A percentile compares a stretch with the other conserved stretches of the same genome.
phyloP scores from a whole-genome alignment of 2,113 vertebrate genomes.

The Bubalus kerabau region DNA sequence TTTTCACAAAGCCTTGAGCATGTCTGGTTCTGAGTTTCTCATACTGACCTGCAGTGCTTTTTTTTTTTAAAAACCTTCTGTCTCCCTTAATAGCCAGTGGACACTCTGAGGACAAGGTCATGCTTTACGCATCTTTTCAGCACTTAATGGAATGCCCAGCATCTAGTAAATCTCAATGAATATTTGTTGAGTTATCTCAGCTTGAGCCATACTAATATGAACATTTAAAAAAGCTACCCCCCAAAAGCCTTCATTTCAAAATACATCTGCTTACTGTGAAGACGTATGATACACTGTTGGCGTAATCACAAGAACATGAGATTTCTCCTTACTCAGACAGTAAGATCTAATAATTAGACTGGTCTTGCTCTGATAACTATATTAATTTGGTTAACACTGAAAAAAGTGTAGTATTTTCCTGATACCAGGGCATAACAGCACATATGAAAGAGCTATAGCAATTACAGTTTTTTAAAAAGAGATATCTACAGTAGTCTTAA shows the following conservation, averaged over 20 bases:
- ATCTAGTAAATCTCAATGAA: background rate
- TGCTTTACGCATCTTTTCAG: background rate
- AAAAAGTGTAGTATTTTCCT: background rate
- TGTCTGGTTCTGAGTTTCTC: background rate
- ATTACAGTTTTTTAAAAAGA: background rate
- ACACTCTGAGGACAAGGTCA: background rate
- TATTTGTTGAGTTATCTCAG: background rate
- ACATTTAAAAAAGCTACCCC: background rate
- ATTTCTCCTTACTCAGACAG: background rate
- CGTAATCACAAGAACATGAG: background rate
- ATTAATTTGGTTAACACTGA: background rate
- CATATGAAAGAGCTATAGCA: background rate
- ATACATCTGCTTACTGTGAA: background rate
- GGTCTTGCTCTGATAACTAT: background rate
- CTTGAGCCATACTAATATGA: background rate
- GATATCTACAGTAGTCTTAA: slow-evolving; percentile 1
- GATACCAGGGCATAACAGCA: slow-evolving; percentile 8
- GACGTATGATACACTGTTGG: background rate
- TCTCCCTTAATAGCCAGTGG: background rate
- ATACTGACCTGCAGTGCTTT: background rate
- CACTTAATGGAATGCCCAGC: background rate
- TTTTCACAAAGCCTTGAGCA: background rate
- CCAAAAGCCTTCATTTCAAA: slow-evolving; percentile 10
- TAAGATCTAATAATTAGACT: background rate
- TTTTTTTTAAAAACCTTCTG: background rate